phyloP scores from a whole-genome alignment of 2,888 invertebrate genomes.

The Catocala sponsa region DNA sequence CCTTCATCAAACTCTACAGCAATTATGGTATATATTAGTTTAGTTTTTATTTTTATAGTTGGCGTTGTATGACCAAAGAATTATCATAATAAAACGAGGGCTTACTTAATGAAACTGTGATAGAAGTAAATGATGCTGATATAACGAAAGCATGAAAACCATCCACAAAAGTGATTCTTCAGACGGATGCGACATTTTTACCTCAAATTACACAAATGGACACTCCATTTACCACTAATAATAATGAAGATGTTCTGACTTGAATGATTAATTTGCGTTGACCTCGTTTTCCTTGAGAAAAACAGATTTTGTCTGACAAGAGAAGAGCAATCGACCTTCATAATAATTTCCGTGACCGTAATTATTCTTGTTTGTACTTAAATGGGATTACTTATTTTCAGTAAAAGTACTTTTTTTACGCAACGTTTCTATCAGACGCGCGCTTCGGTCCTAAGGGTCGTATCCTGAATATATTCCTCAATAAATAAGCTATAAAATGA shows the following conservation, averaged over 20 bases:
- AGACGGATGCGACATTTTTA: slow-evolving; percentile 21
- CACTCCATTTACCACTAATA: slow-evolving; percentile 22
- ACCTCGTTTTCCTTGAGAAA: background rate
- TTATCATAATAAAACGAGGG: background rate
- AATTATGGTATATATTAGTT: no score
- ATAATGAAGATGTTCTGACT: slow-evolving; percentile 13
- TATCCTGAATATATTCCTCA: no score
- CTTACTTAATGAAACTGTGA: no score
- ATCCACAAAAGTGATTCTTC: slow-evolving; percentile 25
- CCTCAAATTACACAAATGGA: slow-evolving; percentile 28
- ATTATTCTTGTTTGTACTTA: background rate
- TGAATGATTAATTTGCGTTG: slow-evolving; percentile 10
- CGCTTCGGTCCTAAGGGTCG: no score
- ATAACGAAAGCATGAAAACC: slow-evolving; percentile 32
- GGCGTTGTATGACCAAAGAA: no score
- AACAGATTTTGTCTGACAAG: background rate
- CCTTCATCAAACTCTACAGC: no score
- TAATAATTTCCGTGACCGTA: slow-evolving; percentile 4
- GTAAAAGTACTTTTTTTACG: background rate
- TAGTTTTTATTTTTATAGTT: no score
- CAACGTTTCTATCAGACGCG: no score
- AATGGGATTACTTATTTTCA: background rate
- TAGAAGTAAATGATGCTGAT: slow-evolving; percentile 10
- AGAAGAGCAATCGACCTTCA: background rate
- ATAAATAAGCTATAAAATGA: no score